Conservation (phyloP, 2,113 vertebrate genomes). For the Buteo buteo region DNA sequence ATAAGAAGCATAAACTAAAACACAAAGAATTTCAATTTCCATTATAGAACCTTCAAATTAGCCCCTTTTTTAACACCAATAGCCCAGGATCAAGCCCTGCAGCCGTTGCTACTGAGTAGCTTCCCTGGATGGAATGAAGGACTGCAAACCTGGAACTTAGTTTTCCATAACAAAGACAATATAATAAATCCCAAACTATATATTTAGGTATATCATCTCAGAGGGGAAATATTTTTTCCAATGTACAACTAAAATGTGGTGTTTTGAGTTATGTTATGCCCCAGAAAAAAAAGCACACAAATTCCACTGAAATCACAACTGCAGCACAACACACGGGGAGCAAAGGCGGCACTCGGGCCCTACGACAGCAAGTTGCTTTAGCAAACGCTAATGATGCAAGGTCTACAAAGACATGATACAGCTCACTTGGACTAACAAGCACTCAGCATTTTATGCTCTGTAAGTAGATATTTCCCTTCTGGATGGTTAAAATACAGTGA, state of each 20-base stretch:
- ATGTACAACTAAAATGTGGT: background rate
- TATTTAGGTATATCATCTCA: background rate
- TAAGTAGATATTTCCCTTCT: slow-evolving; percentile 37
- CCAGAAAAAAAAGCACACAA: background rate
- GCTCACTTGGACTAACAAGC: background rate
- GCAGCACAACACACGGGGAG: background rate
- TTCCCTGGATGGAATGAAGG: background rate
- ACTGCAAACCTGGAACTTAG: background rate
- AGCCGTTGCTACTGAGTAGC: background rate
- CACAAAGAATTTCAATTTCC: background rate
- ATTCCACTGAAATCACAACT: background rate
- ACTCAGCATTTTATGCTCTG: background rate
- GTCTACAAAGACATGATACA: background rate
- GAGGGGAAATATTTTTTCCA: background rate
- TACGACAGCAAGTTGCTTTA: background rate
- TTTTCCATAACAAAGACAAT: background rate
- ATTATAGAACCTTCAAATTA: background rate
- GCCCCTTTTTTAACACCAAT: background rate
- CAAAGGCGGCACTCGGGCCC: background rate
- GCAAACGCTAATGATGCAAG: background rate
- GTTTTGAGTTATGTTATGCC: background rate
- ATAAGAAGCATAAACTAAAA: slow-evolving; percentile 53
- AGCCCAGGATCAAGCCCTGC: background rate
- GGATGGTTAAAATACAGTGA: background rate
- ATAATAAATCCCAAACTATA: background rate